These are phyloP conservation scores for Cydia strobilella DNA, from an alignment of 1,140 invertebrate genomes.

Conservation along the genomic window DNA sequence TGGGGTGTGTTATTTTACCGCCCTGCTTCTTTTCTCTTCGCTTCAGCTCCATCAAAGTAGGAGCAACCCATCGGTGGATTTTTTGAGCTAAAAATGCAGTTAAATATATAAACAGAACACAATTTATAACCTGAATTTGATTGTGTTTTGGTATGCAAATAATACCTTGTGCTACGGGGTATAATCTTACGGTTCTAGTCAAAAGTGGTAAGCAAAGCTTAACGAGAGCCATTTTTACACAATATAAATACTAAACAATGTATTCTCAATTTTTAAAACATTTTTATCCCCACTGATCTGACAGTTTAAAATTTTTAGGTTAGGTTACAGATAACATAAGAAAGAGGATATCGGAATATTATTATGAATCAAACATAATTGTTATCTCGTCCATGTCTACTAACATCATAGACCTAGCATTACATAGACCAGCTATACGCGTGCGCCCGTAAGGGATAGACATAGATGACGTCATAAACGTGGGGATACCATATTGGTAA, in stretches of 20 bases:
- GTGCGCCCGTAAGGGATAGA: too few relatives aligned
- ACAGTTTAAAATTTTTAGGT: slow-evolving; percentile 6
- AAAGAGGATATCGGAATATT: not conserved
- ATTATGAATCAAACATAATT: too few relatives aligned
- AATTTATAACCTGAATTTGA: not conserved
- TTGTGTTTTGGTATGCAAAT: not conserved
- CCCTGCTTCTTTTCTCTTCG: slow-evolving; percentile 60
- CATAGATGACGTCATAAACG: too few relatives aligned
- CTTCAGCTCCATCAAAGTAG: slow-evolving; percentile 66
- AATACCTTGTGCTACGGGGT: slow-evolving; percentile 4
- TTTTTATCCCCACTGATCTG: not conserved
- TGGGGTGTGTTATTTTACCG: slow-evolving; percentile 65
- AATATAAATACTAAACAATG: not conserved
- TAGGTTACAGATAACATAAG: slow-evolving; percentile 10
- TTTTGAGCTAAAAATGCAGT: slow-evolving; percentile 52
- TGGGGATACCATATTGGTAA: too few relatives aligned
- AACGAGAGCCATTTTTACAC: slow-evolving; percentile 11
- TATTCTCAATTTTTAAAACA: slow-evolving; percentile 6
- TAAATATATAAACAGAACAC: not conserved
- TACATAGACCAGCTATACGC: too few relatives aligned
- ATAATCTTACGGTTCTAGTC: slow-evolving; percentile 16
- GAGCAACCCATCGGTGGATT: slow-evolving; percentile 71
- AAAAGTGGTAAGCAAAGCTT: slow-evolving; percentile 10
- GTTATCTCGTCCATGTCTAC: not conserved
- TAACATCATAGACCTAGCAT: too few relatives aligned